Evolutionary conservation across 2,113 vertebrate species (phyloP), one percentile per base, ranked within the genome.

Genomic region (Lethenteron reissneri): DNA sequence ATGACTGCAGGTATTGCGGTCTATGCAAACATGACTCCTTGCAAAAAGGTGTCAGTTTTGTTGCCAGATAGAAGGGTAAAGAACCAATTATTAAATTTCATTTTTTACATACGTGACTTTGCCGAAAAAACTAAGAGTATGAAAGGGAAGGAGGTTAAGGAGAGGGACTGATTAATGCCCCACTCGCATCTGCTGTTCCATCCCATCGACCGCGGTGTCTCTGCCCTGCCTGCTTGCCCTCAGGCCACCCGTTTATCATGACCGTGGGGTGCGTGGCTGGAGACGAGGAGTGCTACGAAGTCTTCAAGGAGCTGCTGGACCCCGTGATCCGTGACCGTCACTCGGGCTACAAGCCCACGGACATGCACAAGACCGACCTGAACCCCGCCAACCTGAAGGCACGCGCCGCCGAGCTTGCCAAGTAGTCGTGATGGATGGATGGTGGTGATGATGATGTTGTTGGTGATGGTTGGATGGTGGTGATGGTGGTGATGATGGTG

Each of bases 201-300:
- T 7, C 57, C 56, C 17, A 17, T 56, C 57, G 12, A 15, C 9
- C 25, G 2, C 11, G 41, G 41, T 41, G 41, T 41, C 41, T 41
- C 41, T 41, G 41, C 41, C 41, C 4, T 41, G 41, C 60, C 11
- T 57, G 41, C 68, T n/a, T 70, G 3, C 21, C 68, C 60, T 10
- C 74, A 90, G 90, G 90, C 59, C 90, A 92, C 77, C 90, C 90
- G 72, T 95, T 84, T 81, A 95, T 94, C 85, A 94, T 94, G 90
- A 94, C 90, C 0, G 90, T 94, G 21, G 90, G 90, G 76, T 89
- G 86, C 2, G 79, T 94, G 62, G 89, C 88, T 4, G 90, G 90
- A 21, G 90, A 95, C 2, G 90, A 91, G 78, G 90, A 95, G 76
- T 84, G 76, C 74, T 95, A 95, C 0, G 79, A 78, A 0, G 77